Evolutionary conservation across 2,888 invertebrate genomes (phyloP).

Genomic region (Chloroclysta siterata): DNA sequence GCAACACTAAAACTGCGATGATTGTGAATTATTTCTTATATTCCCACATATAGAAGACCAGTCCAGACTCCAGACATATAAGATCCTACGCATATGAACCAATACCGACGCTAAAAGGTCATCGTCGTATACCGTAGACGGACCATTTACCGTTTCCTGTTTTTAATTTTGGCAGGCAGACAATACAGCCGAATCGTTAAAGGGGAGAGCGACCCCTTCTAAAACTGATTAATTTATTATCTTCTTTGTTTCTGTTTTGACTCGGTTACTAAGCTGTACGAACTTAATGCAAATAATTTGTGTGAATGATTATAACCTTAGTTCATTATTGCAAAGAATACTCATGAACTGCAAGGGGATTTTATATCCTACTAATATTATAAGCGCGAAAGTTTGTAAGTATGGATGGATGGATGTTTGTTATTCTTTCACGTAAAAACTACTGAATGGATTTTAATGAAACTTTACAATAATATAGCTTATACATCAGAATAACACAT

Average conservation of each 20-base stretch:
- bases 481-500: too few species aligned
- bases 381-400: too few species aligned
- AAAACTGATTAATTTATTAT: slow-evolving; percentile 83
- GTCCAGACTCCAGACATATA: slow-evolving; percentile 14
- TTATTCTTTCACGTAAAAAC: too few species aligned
- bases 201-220: slow-evolving; percentile 77
- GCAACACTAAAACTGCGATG: too few species aligned
- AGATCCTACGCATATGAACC: slow-evolving; percentile 5
- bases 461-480: too few species aligned
- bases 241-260: slow-evolving; percentile 81
- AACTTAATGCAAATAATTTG: slow-evolving; percentile 25
- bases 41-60: not conserved
- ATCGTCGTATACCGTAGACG: slow-evolving; percentile 67
- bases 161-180: slow-evolving; percentile 82
- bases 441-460: too few species aligned
- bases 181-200: slow-evolving; percentile 82
- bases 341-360: not conserved
- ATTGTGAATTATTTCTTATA: too few species aligned
- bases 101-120: slow-evolving; percentile 56
- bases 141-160: slow-evolving; percentile 74
- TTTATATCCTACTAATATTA: too few species aligned
- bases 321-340: not conserved
- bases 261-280: slow-evolving; percentile 54
- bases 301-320: slow-evolving; percentile 15
- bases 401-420: too few species aligned